Evolutionary conservation across 2,797 vertebrate species (phyloP), one percentile per base, ranked within the genome.

Genomic region (Amazona finschi): DNA sequence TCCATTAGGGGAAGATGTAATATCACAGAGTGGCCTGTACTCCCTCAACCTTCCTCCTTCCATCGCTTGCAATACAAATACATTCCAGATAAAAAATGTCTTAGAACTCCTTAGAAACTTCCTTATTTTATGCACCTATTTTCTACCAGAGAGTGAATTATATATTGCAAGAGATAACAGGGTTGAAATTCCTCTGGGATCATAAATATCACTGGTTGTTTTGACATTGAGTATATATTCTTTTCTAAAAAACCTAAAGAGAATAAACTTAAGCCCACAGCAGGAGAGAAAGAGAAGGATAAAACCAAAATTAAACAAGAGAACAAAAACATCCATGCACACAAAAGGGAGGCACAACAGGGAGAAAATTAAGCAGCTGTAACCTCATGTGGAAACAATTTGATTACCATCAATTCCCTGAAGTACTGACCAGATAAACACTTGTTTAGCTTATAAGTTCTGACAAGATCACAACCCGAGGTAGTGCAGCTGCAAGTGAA

Each of bases 371-470:
- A 84, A 88, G 79, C 87, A 84, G 75, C 81, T 83, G 78, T 71
- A 95, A 80, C 30, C 79, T 92, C 80, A 73, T 77, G 76, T 79
- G 85, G 83, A 97, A 96, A 85, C 41, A 85, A 94, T 95, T 93
- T 91, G 73, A 95, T 94, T 97, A 95, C 57, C 67, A 74, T 70
- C 89, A 88, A 76, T 87, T 93, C 93, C 93, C 89, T 22, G 28
- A 89, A 95, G 90, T 75, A 95, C 69, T 93, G 89, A 49, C 87
- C 66, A 88, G 18, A 87, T 62, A 90, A 96, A 90, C n/a, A 81
- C 49, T 88, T 95, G 65, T 83, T 95, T 79, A 61, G 30, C 67
- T 96, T 95, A 53, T 57, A 89, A 94, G 20, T 92, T 91, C 81
- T 94, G 91, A 94, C 90, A 95, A 91, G 87, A 93, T 74, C 87